phyloP scores from a whole-genome alignment of 2,888 invertebrate species.

The Spodoptera exigua region DNA sequence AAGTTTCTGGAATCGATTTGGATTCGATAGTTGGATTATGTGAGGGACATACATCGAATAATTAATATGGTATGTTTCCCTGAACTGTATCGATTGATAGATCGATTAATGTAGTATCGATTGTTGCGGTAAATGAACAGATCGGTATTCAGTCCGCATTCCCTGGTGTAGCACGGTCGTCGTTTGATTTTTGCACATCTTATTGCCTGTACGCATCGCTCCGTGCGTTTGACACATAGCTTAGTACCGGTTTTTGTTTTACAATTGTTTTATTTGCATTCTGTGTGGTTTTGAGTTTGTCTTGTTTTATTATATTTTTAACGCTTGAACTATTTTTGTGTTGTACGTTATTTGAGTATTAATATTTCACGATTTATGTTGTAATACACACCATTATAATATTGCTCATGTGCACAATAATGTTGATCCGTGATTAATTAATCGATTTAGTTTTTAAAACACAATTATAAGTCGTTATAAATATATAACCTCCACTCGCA shows the following conservation, averaged over 20 bases:
- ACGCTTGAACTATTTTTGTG: constrained; percentile 55
- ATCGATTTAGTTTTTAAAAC: constrained; percentile 48
- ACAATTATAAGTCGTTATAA: constrained; percentile 53
- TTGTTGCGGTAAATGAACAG: constrained; percentile 63
- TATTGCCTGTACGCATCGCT: constrained; percentile 81
- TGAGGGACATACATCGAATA: constrained; percentile 25
- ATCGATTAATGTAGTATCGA: constrained; percentile 63
- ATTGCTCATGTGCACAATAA: constrained; percentile 23
- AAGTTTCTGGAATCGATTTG: constrained; percentile 34
- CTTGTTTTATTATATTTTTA: constrained; percentile 53
- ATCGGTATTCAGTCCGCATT: constrained; percentile 81
- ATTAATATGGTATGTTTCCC: constrained; percentile 28
- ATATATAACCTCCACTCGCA: constrained; percentile 59
- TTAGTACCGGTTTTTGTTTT: constrained; percentile 69
- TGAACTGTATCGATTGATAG: constrained; percentile 33
- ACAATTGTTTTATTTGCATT: constrained; percentile 70
- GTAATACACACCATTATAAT: constrained; percentile 40
- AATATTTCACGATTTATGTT: constrained; percentile 24
- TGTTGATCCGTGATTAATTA: constrained; percentile 30
- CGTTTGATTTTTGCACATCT: constrained; percentile 82
- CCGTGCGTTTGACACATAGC: constrained; percentile 77
- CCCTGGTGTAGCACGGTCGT: constrained; percentile 73
- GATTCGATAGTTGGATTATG: constrained; percentile 25
- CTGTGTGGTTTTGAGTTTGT: constrained; percentile 65
- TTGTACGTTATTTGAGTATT: constrained; percentile 47